Evolutionary conservation across 1,140 invertebrate genomes (phyloP).

Genomic region (Drosophila miranda): DNA sequence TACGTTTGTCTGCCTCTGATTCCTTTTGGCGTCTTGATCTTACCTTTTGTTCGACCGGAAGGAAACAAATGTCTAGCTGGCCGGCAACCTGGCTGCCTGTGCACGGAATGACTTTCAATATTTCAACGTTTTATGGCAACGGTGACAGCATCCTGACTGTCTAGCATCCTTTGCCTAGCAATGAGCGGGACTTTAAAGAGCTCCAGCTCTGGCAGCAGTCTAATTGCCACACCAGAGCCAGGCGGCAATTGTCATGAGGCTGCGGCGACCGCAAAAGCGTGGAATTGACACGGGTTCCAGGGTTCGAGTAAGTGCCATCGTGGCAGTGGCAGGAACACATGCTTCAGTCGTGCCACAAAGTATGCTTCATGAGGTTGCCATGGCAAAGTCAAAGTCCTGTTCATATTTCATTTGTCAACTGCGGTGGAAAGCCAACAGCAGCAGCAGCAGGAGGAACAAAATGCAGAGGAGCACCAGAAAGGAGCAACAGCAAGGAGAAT

Average conservation of each 20-base stretch:
- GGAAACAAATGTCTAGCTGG: slow-evolving; percentile 71
- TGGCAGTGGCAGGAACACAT: slow-evolving; percentile 21
- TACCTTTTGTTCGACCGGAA: slow-evolving; percentile 52
- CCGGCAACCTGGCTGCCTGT: slow-evolving; percentile 29
- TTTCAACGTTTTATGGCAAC: slow-evolving; percentile 75
- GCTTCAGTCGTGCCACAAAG: slow-evolving; percentile 43
- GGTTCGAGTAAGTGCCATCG: slow-evolving; percentile 34
- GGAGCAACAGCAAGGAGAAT: slow-evolving; percentile 5
- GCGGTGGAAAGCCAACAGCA: slow-evolving; percentile 13
- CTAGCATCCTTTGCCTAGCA: slow-evolving; percentile 26
- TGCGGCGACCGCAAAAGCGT: slow-evolving; percentile 25
- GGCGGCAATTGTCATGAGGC: slow-evolving; percentile 57
- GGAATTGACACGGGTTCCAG: slow-evolving; percentile 59
- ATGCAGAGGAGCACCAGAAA: slow-evolving; percentile 9
- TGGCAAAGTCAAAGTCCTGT: slow-evolving; percentile 57
- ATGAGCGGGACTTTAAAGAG: slow-evolving; percentile 20
- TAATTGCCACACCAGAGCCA: slow-evolving; percentile 33
- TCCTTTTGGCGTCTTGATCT: slow-evolving; percentile 19
- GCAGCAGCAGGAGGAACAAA: background rate
- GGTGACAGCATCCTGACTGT: slow-evolving; percentile 65
- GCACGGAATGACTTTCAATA: slow-evolving; percentile 76
- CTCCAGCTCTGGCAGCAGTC: slow-evolving; percentile 32
- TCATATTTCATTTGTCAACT: slow-evolving; percentile 77
- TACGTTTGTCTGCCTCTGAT: slow-evolving; percentile 23
- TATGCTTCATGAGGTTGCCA: slow-evolving; percentile 19